Evolutionary conservation across 2,888 invertebrate genomes (phyloP), one percentile per base, ranked within the genome.

Genomic region (Nemotelus nigrinus): DNA sequence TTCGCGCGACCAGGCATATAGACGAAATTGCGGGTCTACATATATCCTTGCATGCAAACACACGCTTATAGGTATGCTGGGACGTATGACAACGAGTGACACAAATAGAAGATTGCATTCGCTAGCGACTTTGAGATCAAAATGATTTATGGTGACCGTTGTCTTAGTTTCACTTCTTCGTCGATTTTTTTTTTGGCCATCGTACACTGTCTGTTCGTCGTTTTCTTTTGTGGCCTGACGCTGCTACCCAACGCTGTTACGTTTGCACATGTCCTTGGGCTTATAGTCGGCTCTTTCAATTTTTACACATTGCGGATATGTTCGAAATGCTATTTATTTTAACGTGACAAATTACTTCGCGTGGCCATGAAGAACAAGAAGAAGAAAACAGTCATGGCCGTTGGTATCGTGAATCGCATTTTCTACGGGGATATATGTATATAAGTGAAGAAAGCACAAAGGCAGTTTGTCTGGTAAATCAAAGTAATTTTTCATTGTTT

Each of bases 141-240:
- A 79, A 79, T 79, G 79, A 79, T 79, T 79, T 77, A 79, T 79
- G 77, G 76, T 57, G 44, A 25, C 45, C 44, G 55, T 67, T 76
- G 67, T 76, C 65, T 67, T 58, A 76, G 76, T 76, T 65, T 53
- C 45, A 43, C 58, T 72, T 57, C 41, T 57, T 71, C 48, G n/a
- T 72, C 58, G 68, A 10, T 72, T 58, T 75, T 43, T 7, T 39
- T 3, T 70, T 70, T 55, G 53, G 7, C 55, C 43, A 41, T 55
- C 55, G 53, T 65, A 8, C 67, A 55, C 55, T 70, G 70, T 53
- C 55, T 55, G 8, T 70, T 47, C 53, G 25, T 70, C 53, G 5
- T 55, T 3, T 43, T 10, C 3, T 45, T 50, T 7, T 7, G 8
- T 50, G 50, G 50, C 50, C 1, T 50, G 41, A 45, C 48, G 1